Evolutionary conservation across 64 coral and sea anemone genomes (phyloP).

Genomic region (Porites lutea): DNA sequence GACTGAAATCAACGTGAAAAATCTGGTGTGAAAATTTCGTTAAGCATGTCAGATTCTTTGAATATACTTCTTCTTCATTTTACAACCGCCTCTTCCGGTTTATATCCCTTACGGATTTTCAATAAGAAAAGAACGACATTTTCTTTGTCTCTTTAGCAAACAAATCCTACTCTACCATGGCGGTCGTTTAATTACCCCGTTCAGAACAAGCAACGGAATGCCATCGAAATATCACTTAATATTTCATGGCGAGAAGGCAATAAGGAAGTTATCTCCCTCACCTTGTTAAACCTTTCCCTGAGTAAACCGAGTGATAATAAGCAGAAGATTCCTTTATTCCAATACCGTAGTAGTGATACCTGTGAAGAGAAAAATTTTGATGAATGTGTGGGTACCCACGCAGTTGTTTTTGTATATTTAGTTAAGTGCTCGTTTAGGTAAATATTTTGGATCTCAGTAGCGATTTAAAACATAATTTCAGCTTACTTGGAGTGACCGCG

Average conservation of each 20-base stretch:
- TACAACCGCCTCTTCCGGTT: conserved; percentile 54
- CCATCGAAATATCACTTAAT: neutral
- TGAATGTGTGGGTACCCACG: neutral
- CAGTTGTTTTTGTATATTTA: conserved; percentile 36
- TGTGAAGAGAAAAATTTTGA: conserved; percentile 59
- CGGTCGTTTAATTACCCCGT: conserved; percentile 62
- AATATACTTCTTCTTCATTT: neutral
- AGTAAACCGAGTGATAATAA: conserved; percentile 98
- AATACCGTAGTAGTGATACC: conserved; percentile 99
- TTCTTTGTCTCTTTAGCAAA: conserved; percentile 75
- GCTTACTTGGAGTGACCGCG: conserved; percentile 96
- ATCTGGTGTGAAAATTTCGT: too few species aligned
- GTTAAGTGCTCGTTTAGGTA: conserved; percentile 50
- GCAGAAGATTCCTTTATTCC: conserved; percentile 98
- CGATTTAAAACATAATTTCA: neutral
- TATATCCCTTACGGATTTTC: conserved; percentile 44
- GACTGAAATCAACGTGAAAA: too few species aligned
- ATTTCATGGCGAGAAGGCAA: neutral
- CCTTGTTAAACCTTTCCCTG: conserved; percentile 97
- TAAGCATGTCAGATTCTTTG: too few species aligned
- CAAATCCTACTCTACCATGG: conserved; percentile 18
- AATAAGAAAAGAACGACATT: conserved; percentile 67
- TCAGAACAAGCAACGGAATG: neutral
- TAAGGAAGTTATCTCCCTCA: conserved; percentile 42
- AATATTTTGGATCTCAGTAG: neutral